These are phyloP conservation scores for Balanococcus diminutus DNA, from an alignment of 2,888 invertebrate species.

Conservation along the genomic window DNA sequence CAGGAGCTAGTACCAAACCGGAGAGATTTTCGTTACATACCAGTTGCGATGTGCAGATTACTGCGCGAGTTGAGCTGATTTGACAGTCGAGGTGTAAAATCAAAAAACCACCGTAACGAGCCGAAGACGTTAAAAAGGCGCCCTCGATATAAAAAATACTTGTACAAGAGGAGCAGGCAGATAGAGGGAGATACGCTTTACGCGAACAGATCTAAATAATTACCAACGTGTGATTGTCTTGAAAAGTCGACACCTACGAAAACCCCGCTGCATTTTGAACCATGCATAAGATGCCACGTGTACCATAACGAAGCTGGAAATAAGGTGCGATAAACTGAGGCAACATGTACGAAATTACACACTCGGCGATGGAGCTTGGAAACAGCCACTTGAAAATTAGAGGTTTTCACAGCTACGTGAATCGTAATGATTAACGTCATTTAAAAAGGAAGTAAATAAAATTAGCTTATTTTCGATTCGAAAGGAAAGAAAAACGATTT, in stretches of 20 bases:
- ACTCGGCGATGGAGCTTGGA: not conserved
- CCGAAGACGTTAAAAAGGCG: not conserved
- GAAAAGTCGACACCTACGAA: slow-evolving; percentile 15
- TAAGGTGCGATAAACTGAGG: not conserved
- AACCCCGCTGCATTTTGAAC: not conserved
- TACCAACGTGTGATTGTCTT: not conserved
- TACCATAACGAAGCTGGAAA: slow-evolving; percentile 8
- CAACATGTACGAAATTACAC: not conserved
- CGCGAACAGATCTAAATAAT: not conserved
- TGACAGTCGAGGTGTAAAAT: slow-evolving; percentile 2
- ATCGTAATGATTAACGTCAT: slow-evolving; percentile 15
- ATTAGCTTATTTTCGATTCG: not conserved
- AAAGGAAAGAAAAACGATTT: not conserved
- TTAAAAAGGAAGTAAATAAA: slow-evolving; percentile 1
- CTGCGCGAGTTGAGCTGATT: not conserved
- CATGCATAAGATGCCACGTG: slow-evolving; percentile 23
- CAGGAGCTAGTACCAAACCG: not conserved
- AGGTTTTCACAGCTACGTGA: slow-evolving; percentile 23
- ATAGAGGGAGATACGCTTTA: not conserved
- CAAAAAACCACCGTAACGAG: not conserved
- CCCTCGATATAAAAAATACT: not conserved
- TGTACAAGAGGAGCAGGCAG: not conserved
- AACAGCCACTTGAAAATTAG: not conserved
- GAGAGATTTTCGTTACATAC: not conserved
- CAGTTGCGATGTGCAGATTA: not conserved